phyloP scores from a whole-genome alignment of 2,888 invertebrate genomes.

The Hoplodrina blanda region DNA sequence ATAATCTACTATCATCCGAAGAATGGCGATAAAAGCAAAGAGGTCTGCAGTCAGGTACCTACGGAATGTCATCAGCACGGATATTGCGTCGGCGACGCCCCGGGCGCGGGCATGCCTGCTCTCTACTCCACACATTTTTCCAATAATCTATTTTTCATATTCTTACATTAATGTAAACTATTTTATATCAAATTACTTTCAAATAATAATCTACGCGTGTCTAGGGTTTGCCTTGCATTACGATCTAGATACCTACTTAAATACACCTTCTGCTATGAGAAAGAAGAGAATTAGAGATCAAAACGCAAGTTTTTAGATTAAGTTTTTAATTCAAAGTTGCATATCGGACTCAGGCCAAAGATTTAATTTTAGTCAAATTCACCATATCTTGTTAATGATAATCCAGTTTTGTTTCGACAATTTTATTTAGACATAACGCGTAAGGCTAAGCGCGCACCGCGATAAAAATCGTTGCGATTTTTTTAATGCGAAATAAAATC shows the following conservation, averaged over 20 bases:
- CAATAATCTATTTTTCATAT: slow-evolving; percentile 48
- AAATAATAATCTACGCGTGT: neutral
- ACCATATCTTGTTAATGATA: no score
- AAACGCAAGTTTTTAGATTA: no score
- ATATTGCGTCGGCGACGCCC: slow-evolving; percentile 58
- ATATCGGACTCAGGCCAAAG: neutral
- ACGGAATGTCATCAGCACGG: slow-evolving; percentile 64
- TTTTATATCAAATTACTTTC: neutral
- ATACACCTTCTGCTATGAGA: no score
- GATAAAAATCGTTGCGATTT: no score
- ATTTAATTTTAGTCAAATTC: neutral
- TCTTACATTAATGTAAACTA: neutral
- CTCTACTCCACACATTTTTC: slow-evolving; percentile 63
- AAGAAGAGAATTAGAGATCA: no score
- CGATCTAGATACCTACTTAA: neutral
- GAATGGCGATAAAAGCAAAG: slow-evolving; percentile 53
- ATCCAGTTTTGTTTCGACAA: no score
- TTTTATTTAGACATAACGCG: no score
- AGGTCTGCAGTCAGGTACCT: slow-evolving; percentile 57
- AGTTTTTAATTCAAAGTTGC: no score
- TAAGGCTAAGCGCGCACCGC: no score
- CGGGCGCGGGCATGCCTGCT: slow-evolving; percentile 25
- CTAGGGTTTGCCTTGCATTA: neutral
- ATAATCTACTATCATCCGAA: slow-evolving; percentile 31
- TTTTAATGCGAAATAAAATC: no score